Conservation (phyloP, 2,113 vertebrate genomes). For the Oplegnathus fasciatus region DNA sequence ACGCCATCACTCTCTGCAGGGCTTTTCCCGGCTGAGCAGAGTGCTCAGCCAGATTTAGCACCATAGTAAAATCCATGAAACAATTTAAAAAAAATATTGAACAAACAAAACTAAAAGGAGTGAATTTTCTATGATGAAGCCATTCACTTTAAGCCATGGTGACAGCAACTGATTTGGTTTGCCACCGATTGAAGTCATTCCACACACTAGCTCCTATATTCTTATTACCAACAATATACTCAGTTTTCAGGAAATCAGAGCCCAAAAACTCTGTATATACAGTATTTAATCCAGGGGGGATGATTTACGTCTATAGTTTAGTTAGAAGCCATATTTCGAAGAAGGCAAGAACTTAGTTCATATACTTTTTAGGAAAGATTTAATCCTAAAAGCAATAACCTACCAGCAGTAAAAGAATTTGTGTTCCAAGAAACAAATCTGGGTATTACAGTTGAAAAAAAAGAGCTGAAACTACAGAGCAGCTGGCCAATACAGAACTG, state of each 20-base stretch:
- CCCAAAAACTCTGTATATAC: background rate
- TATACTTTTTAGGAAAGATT: background rate
- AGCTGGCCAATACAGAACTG: background rate
- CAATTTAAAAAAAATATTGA: background rate
- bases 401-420: background rate
- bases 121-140: background rate
- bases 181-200: background rate
- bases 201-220: background rate
- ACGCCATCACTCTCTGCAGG: background rate
- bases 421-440: background rate
- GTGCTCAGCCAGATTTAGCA: slow-evolving; percentile 1
- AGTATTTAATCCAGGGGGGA: background rate
- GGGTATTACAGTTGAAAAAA: slow-evolving; percentile 2
- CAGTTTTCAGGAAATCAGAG: background rate
- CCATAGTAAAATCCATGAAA: background rate
- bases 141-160: background rate
- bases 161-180: background rate
- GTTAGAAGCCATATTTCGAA: background rate
- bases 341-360: slow-evolving; percentile 16
- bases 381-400: slow-evolving; percentile 50
- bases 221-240: background rate
- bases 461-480: background rate
- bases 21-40: background rate
- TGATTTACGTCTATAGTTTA: background rate
- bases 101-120: background rate